phyloP scores from a whole-genome alignment of 1,140 invertebrate genomes.

The Drosophila simulans region DNA sequence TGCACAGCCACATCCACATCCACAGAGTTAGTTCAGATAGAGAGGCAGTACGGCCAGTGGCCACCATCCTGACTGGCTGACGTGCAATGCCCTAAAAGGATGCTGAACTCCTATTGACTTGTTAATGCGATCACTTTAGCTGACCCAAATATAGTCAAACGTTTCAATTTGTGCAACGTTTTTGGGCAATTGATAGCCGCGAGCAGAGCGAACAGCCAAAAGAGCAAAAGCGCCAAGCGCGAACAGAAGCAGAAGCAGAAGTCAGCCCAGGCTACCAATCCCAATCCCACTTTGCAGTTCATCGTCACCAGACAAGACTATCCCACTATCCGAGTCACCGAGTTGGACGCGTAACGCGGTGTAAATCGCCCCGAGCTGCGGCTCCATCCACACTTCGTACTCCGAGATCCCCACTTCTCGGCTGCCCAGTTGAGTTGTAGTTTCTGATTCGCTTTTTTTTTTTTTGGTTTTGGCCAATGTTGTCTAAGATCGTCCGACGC shows the following conservation, averaged over 20 bases:
- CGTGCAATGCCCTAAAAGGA: constrained; percentile 82
- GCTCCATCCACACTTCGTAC: constrained; percentile 22
- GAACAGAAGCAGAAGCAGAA: constrained; percentile 50
- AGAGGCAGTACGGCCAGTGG: background rate
- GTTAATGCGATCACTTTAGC: constrained; percentile 83
- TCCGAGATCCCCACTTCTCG: constrained; percentile 21
- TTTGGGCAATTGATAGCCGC: constrained; percentile 80
- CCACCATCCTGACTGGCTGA: constrained; percentile 46
- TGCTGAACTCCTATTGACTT: constrained; percentile 80
- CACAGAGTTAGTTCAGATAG: background rate
- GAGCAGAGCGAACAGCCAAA: constrained; percentile 35
- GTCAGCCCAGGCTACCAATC: constrained; percentile 24
- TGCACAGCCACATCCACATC: background rate
- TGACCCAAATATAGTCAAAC: constrained; percentile 83
- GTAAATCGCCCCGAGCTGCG: constrained; percentile 61
- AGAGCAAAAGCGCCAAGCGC: constrained; percentile 14
- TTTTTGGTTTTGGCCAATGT: constrained; percentile 33
- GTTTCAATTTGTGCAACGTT: constrained; percentile 82
- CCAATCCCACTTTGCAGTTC: constrained; percentile 58
- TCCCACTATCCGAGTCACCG: constrained; percentile 14
- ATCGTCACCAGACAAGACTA: constrained; percentile 68
- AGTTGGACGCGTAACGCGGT: constrained; percentile 69
- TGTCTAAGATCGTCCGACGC: constrained; percentile 80
- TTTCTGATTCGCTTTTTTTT: constrained; percentile 9
- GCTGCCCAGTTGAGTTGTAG: constrained; percentile 43